phyloP scores from a whole-genome alignment of 2,113 vertebrate genomes.

The Zapornia atra region DNA sequence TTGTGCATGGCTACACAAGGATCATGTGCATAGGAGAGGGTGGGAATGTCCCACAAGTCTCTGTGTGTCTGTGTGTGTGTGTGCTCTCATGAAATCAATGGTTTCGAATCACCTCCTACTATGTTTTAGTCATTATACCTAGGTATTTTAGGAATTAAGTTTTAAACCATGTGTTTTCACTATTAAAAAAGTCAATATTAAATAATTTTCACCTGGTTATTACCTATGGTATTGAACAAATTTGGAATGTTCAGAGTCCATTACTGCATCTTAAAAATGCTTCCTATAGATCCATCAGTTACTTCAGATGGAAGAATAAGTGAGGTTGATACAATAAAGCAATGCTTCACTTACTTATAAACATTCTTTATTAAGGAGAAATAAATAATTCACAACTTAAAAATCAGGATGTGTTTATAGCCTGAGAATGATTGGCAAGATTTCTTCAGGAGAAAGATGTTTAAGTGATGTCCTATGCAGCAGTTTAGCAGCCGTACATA shows the following conservation, averaged over 20 bases:
- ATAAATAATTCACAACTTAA: constrained; percentile 34
- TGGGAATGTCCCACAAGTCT: neutral
- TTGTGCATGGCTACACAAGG: neutral
- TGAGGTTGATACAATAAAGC: neutral
- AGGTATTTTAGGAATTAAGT: neutral
- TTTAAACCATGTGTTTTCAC: neutral
- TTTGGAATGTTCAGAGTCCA: neutral
- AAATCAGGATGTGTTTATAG: neutral
- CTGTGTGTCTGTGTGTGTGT: neutral
- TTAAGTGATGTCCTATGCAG: constrained; percentile 83
- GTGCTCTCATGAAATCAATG: neutral
- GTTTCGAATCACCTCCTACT: neutral
- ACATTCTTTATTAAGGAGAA: constrained; percentile 51
- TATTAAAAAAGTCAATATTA: neutral
- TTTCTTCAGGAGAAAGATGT: constrained; percentile 53
- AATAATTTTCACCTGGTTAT: neutral
- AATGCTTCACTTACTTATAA: neutral
- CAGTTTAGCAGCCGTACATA: constrained; percentile 97
- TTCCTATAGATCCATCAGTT: neutral
- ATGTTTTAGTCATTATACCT: neutral
- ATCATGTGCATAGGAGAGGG: neutral
- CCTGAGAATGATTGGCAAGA: neutral
- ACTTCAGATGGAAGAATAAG: neutral
- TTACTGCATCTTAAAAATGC: neutral
- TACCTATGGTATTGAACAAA: neutral